Evolutionary conservation across 2,888 invertebrate species (phyloP).

Genomic region (Drosophila recens): DNA sequence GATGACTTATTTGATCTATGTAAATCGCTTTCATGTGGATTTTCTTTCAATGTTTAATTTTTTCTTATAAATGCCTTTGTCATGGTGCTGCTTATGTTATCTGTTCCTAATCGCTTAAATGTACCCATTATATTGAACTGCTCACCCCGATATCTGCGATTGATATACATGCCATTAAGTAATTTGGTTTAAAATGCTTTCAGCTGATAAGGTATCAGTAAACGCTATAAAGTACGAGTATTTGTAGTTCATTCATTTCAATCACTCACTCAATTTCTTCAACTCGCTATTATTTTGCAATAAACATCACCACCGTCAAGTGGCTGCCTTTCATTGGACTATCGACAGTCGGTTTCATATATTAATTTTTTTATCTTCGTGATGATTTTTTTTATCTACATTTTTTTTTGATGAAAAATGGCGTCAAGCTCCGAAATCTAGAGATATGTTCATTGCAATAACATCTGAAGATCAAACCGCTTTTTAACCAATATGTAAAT

Average conservation of each 20-base stretch:
- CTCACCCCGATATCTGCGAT: not conserved
- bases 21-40: no score
- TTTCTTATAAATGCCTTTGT: not conserved
- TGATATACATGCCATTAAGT: conserved; percentile 15
- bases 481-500: no score
- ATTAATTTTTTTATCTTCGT: not conserved
- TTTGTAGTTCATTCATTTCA: conserved; percentile 14
- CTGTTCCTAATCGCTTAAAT: not conserved
- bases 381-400: not conserved
- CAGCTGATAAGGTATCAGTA: conserved; percentile 23
- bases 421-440: no score
- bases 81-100: not conserved
- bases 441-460: no score
- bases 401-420: not conserved
- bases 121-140: not conserved
- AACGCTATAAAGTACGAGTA: conserved; percentile 1
- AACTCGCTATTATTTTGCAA: not conserved
- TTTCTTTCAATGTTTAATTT: no score
- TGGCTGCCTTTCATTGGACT: not conserved
- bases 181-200: conserved; percentile 13
- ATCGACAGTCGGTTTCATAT: conserved; percentile 2
- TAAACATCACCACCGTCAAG: conserved; percentile 4
- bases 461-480: no score
- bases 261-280: not conserved
- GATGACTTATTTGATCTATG: no score